phyloP scores from a whole-genome alignment of 2,113 vertebrate genomes.

The sheep (Ovis aries) region DNA sequence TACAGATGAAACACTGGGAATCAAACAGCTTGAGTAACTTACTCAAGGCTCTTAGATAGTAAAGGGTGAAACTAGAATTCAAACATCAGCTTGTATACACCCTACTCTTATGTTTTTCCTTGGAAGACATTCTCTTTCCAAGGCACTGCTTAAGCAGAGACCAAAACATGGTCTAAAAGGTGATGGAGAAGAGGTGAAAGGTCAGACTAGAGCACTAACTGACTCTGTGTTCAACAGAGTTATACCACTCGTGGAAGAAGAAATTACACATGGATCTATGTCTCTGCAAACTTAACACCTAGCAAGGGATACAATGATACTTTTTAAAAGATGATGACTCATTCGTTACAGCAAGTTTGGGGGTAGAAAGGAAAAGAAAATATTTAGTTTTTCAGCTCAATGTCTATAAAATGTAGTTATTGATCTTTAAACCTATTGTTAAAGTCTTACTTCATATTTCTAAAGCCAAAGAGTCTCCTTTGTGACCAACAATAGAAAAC shows the following conservation, averaged over 20 bases:
- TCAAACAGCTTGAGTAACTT: background rate
- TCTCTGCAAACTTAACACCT: background rate
- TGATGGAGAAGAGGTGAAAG: background rate
- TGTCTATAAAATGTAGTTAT: background rate
- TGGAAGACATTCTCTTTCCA: background rate
- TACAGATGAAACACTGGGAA: background rate
- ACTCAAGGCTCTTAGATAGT: background rate
- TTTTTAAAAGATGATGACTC: conserved; percentile 20
- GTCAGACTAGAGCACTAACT: background rate
- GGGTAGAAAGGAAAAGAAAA: background rate
- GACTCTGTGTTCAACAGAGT: background rate
- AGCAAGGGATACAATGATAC: background rate
- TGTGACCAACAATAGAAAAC: conserved; percentile 3
- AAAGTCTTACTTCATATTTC: conserved; percentile 53
- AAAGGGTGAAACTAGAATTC: background rate
- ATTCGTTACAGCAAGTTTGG: background rate
- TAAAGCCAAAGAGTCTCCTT: conserved; percentile 50
- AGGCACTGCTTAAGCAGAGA: background rate
- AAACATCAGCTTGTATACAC: background rate
- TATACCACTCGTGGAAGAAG: background rate
- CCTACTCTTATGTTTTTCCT: background rate
- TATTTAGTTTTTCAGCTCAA: background rate
- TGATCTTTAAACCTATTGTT: conserved; percentile 47
- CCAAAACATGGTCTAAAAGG: background rate
- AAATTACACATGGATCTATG: background rate